phyloP scores from a whole-genome alignment of 1,140 invertebrate species.

The Meteorus sp. region DNA sequence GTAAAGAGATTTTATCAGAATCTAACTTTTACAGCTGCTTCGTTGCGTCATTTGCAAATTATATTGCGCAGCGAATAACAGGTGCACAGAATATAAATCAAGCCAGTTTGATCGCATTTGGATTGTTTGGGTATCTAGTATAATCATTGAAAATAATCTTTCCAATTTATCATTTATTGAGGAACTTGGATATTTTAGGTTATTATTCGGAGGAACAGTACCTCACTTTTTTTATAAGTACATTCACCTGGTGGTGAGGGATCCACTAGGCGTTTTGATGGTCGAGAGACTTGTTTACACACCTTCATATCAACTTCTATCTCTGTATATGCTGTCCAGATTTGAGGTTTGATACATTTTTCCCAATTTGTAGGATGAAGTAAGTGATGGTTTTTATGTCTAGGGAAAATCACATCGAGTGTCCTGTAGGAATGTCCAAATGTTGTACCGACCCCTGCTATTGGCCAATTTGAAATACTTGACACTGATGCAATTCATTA shows the following conservation, averaged over 20 bases:
- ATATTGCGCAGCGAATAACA: slow-evolving; percentile 66
- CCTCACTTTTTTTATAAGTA: slow-evolving; percentile 73
- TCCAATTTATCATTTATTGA: neutral
- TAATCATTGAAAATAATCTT: slow-evolving; percentile 4
- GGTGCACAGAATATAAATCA: slow-evolving; percentile 64
- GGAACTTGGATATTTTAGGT: slow-evolving; percentile 47
- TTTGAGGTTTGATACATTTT: slow-evolving; percentile 60
- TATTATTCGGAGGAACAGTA: slow-evolving; percentile 71
- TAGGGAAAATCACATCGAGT: slow-evolving; percentile 67
- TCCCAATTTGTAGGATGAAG: neutral
- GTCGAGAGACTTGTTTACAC: slow-evolving; percentile 71
- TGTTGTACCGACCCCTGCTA: slow-evolving; percentile 65
- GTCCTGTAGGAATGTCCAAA: slow-evolving; percentile 63
- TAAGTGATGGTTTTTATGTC: slow-evolving; percentile 11
- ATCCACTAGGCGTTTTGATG: slow-evolving; percentile 61
- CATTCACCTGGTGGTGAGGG: slow-evolving; percentile 56
- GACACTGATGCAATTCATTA: slow-evolving; percentile 70
- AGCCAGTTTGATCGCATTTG: slow-evolving; percentile 69
- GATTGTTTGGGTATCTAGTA: slow-evolving; percentile 66
- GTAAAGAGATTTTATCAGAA: neutral
- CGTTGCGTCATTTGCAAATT: slow-evolving; percentile 66
- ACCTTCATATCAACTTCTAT: slow-evolving; percentile 69
- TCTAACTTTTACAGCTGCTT: slow-evolving; percentile 37
- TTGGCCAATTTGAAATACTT: slow-evolving; percentile 72
- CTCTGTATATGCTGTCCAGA: slow-evolving; percentile 68